Conservation (phyloP, 1,140 invertebrate species). For the Brachionus asplanchnoidis region DNA sequence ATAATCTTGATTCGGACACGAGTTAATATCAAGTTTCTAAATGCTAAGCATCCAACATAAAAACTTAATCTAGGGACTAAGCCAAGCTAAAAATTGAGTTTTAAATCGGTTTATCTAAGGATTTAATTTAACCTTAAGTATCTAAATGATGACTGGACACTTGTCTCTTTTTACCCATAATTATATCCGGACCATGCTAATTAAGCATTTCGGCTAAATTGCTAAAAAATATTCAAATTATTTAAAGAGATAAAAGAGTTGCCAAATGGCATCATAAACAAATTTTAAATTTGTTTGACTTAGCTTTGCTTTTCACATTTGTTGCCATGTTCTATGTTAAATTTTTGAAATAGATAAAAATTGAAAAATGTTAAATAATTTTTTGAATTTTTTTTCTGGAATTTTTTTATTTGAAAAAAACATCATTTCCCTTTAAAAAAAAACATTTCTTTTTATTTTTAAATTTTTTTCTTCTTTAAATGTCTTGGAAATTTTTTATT, state of each 20-base stretch:
- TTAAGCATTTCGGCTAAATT: not conserved
- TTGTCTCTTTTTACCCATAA: not conserved
- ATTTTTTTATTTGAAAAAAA: too few species aligned
- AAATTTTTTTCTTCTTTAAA: too few species aligned
- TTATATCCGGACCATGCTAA: not conserved
- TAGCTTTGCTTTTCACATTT: not conserved
- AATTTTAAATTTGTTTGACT: not conserved
- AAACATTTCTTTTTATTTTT: too few species aligned
- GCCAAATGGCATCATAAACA: not conserved
- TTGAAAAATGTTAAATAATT: not conserved
- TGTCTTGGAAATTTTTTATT: too few species aligned
- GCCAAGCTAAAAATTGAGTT: not conserved
- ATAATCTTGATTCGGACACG: not conserved
- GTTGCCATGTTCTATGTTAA: not conserved
- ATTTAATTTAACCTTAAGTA: not conserved
- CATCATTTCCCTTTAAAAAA: too few species aligned
- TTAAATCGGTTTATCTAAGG: not conserved
- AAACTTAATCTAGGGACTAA: not conserved
- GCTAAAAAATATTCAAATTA: not conserved
- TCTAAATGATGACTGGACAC: not conserved
- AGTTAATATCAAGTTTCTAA: not conserved
- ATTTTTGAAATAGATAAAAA: not conserved
- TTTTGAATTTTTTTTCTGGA: too few species aligned
- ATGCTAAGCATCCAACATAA: not conserved
- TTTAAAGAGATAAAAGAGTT: not conserved